These are phyloP conservation scores for Erpobdella octoculata DNA, from an alignment of 2,888 invertebrate genomes.

Conservation along the genomic window DNA sequence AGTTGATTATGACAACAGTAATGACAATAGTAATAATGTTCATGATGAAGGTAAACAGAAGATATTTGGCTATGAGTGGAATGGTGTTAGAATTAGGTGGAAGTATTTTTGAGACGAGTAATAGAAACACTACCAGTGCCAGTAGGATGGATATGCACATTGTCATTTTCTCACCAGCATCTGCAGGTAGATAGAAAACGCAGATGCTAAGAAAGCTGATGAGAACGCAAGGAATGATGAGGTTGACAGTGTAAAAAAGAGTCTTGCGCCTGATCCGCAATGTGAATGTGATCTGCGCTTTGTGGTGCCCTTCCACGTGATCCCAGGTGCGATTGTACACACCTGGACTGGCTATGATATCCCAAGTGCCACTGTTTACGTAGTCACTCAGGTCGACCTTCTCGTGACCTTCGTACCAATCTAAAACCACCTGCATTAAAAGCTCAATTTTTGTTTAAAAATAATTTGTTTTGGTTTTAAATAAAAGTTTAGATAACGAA, in stretches of 20 bases:
- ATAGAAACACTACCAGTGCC: slow-evolving; percentile 95
- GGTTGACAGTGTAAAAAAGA: slow-evolving; percentile 96
- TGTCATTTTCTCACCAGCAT: slow-evolving; percentile 85
- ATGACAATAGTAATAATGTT: slow-evolving; percentile 98
- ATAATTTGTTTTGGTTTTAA: no score
- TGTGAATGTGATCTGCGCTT: slow-evolving; percentile 73
- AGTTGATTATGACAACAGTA: slow-evolving; percentile 97
- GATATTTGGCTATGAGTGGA: slow-evolving; percentile 95
- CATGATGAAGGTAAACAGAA: slow-evolving; percentile 98
- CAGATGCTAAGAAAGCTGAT: slow-evolving; percentile 90
- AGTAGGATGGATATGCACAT: slow-evolving; percentile 93
- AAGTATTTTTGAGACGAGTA: slow-evolving; percentile 95
- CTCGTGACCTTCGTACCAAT: slow-evolving; percentile 34
- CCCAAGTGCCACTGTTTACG: slow-evolving; percentile 52
- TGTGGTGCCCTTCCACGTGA: slow-evolving; percentile 38
- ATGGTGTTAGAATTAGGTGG: slow-evolving; percentile 96
- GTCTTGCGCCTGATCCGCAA: slow-evolving; percentile 78
- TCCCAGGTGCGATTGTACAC: slow-evolving; percentile 39
- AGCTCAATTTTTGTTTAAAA: no score
- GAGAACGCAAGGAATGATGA: slow-evolving; percentile 93
- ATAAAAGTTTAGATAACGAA: no score
- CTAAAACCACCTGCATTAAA: slow-evolving; percentile 24
- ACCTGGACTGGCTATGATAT: slow-evolving; percentile 49
- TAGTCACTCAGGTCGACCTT: slow-evolving; percentile 50
- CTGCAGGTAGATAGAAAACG: slow-evolving; percentile 95